Percentiles rank a stretch among this genome's conserved stretches.
phyloP scores from a whole-genome alignment of 1,140 invertebrate species.

The Zaprionus capensis region DNA sequence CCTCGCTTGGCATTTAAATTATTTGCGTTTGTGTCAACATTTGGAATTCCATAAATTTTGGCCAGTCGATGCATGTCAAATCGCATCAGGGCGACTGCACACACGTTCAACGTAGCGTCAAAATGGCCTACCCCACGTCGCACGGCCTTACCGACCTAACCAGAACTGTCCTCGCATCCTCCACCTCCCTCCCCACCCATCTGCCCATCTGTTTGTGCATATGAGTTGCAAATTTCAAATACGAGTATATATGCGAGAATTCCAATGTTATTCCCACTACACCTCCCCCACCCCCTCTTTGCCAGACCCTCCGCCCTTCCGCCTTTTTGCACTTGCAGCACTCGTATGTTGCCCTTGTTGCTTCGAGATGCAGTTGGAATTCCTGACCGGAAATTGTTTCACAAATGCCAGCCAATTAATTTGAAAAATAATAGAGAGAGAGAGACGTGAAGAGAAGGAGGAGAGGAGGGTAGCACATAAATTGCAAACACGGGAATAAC shows the following conservation, averaged over 20 bases:
- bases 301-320: neutral
- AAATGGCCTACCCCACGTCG: neutral
- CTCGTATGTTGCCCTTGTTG: conserved; percentile 18
- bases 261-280: conserved; percentile 36
- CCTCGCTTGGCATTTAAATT: conserved; percentile 74
- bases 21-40: conserved; percentile 80
- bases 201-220: conserved; percentile 66
- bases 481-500: conserved; percentile 37
- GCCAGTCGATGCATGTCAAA: conserved; percentile 48
- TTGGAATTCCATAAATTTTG: conserved; percentile 74
- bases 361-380: conserved; percentile 61
- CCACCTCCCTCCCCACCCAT: neutral
- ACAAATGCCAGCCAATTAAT: conserved; percentile 78
- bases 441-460: conserved; percentile 2
- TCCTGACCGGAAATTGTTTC: conserved; percentile 81
- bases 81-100: conserved; percentile 38
- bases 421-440: conserved; percentile 64
- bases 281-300: neutral
- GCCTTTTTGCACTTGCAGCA: neutral
- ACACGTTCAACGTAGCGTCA: conserved; percentile 27
- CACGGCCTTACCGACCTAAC: conserved; percentile 1
- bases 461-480: conserved; percentile 25
- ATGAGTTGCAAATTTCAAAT: conserved; percentile 67
- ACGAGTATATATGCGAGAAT: conserved; percentile 38
- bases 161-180: neutral